These are phyloP conservation scores for Myotis vivesi DNA, from an alignment of 2,797 vertebrate genomes.

Conservation along the genomic window DNA sequence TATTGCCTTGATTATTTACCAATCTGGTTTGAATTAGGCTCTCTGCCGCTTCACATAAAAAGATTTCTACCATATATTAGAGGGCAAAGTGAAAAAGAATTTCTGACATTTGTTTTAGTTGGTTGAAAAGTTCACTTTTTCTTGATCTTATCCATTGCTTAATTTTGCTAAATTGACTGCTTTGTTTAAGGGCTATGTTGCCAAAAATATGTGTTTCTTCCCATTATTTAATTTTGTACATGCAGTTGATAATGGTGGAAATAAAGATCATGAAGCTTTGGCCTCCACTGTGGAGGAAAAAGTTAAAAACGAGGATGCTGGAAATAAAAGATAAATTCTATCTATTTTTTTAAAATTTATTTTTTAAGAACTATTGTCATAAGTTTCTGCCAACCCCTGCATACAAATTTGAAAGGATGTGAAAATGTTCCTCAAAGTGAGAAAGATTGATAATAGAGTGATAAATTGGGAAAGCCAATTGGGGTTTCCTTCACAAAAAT, in stretches of 20 bases:
- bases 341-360: neutral
- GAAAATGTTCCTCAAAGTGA: conserved; percentile 35
- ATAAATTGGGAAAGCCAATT: conserved; percentile 61
- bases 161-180: neutral
- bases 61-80: neutral
- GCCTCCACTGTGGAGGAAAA: neutral
- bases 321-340: neutral
- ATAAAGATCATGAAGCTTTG: neutral
- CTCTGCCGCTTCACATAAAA: neutral
- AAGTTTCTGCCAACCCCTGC: conserved; percentile 10
- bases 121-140: neutral
- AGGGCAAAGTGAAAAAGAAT: neutral
- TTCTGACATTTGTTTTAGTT: neutral
- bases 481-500: neutral
- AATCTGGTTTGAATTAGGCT: neutral
- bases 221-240: neutral
- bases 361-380: conserved; percentile 26
- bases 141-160: neutral
- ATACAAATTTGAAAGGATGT: conserved; percentile 50
- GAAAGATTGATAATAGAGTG: conserved; percentile 51
- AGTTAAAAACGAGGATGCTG: neutral
- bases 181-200: neutral
- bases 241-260: neutral
- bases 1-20: neutral
- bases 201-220: neutral